Evolutionary conservation across 1,140 invertebrate genomes (phyloP).

Genomic region (Drosophila rhopaloa): DNA sequence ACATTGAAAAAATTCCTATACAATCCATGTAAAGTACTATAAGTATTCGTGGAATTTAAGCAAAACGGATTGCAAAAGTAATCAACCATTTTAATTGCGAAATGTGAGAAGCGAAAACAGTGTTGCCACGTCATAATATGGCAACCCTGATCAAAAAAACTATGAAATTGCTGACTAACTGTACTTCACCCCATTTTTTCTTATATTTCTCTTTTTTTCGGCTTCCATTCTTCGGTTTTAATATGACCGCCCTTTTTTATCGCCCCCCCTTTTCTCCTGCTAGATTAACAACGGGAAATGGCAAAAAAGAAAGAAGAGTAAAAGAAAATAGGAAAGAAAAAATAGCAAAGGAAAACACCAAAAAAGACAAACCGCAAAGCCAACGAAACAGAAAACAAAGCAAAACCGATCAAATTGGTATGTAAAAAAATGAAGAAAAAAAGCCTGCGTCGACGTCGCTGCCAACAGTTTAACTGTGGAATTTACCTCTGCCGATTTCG

Average conservation of each 20-base stretch:
- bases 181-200: constrained; percentile 25
- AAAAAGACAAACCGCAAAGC: constrained; percentile 26
- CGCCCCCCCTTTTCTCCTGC: constrained; percentile 16
- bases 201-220: neutral
- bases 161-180: constrained; percentile 30
- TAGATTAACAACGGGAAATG: constrained; percentile 73
- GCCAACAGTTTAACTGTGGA: constrained; percentile 42
- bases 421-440: constrained; percentile 37
- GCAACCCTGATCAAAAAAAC: constrained; percentile 17
- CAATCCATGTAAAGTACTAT: neutral
- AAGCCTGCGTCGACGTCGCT: constrained; percentile 37
- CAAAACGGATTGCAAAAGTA: constrained; percentile 29
- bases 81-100: constrained; percentile 20
- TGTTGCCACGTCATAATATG: constrained; percentile 17
- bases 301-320: constrained; percentile 34
- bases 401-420: constrained; percentile 12
- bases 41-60: constrained; percentile 24
- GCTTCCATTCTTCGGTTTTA: constrained; percentile 9
- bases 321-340: neutral
- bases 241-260: constrained; percentile 23
- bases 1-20: neutral
- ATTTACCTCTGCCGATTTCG: constrained; percentile 55
- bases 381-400: constrained; percentile 12
- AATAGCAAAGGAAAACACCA: constrained; percentile 13
- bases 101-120: constrained; percentile 14